A percentile compares a stretch with the other conserved stretches of the same genome.
These are phyloP conservation scores for Phyllostomus discolor DNA, from an alignment of 2,113 vertebrate genomes.

Conservation along the genomic window DNA sequence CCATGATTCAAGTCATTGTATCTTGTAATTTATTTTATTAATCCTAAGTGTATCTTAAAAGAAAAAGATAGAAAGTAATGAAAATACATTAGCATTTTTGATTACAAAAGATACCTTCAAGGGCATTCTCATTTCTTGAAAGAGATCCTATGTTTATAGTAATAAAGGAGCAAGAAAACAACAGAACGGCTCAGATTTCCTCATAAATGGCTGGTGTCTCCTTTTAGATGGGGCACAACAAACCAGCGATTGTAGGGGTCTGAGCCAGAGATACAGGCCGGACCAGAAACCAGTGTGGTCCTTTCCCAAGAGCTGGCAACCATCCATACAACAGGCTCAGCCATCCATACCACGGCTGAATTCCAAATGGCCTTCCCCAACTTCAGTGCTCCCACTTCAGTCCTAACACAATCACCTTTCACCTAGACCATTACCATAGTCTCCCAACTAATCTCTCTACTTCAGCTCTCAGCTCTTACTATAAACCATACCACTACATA, in stretches of 20 bases:
- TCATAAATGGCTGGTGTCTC: neutral
- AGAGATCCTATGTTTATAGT: neutral
- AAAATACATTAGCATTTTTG: conserved; percentile 71
- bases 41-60: conserved; percentile 65
- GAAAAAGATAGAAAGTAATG: conserved; percentile 52
- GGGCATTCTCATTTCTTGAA: conserved; percentile 50
- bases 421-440: neutral
- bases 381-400: neutral
- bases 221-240: neutral
- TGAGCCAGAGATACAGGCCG: neutral
- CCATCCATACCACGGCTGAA: too few relatives aligned
- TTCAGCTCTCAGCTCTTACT: neutral
- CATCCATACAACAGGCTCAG: neutral
- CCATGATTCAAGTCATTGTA: conserved; percentile 57
- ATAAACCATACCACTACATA: neutral
- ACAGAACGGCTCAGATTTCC: neutral
- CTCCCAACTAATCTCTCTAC: neutral
- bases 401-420: neutral
- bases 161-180: neutral
- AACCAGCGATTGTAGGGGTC: neutral
- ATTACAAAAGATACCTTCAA: conserved; percentile 70
- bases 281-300: neutral
- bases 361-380: neutral
- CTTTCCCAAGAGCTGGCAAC: neutral
- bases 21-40: conserved; percentile 74